phyloP scores from a whole-genome alignment of 2,888 invertebrate species.

The Gryllus longicercus region DNA sequence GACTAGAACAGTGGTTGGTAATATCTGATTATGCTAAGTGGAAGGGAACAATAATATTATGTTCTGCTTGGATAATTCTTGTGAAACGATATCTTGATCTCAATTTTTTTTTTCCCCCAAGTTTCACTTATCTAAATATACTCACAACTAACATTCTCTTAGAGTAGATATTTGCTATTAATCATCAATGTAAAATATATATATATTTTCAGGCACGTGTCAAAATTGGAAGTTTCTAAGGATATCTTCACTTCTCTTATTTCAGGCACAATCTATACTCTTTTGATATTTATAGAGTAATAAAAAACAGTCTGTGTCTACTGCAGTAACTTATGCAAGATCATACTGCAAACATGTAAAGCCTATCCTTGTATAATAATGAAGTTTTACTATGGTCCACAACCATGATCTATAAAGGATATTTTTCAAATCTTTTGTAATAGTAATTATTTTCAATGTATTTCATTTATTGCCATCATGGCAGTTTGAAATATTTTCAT shows the following conservation, averaged over 20 bases:
- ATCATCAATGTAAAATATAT: neutral
- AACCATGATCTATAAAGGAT: too few species aligned
- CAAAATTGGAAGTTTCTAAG: neutral
- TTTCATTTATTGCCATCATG: too few species aligned
- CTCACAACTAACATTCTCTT: too few species aligned
- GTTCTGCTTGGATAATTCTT: neutral
- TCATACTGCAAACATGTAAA: neutral
- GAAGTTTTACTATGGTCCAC: too few species aligned
- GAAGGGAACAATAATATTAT: neutral
- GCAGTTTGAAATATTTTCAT: too few species aligned
- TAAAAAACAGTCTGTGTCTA: neutral
- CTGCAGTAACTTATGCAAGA: neutral
- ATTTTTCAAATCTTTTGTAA: too few species aligned
- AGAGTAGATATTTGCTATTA: neutral
- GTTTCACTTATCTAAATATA: neutral
- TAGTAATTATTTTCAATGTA: too few species aligned
- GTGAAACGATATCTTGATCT: neutral
- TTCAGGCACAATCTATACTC: neutral
- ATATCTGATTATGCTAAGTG: neutral
- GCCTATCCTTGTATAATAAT: neutral
- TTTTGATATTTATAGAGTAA: neutral
- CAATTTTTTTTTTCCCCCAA: neutral
- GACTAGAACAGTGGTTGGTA: neutral
- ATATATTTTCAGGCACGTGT: neutral
- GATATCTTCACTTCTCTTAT: neutral